These are phyloP conservation scores for Pollenia angustigena DNA, from an alignment of 2,888 invertebrate species.

Conservation along the genomic window DNA sequence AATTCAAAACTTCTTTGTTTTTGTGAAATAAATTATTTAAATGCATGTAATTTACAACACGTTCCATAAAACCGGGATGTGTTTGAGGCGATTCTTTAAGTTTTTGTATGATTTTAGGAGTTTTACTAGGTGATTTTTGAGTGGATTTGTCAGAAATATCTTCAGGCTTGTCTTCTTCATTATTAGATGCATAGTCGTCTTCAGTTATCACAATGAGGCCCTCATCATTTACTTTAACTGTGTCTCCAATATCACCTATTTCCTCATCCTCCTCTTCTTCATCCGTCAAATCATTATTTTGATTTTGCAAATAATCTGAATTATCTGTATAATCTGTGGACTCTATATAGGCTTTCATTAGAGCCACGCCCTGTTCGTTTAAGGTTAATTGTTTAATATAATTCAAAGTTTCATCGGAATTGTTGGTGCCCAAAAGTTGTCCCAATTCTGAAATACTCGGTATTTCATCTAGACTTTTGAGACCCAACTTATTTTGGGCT, in stretches of 20 bases:
- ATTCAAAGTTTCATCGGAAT: constrained; percentile 78
- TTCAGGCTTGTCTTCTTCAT: constrained; percentile 25
- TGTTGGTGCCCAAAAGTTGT: constrained; percentile 79
- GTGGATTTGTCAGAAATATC: background rate
- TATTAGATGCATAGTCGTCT: constrained; percentile 46
- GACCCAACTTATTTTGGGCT: constrained; percentile 78
- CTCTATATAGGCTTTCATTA: constrained; percentile 80
- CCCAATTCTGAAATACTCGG: constrained; percentile 79
- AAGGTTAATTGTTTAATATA: constrained; percentile 78
- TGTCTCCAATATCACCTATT: constrained; percentile 64
- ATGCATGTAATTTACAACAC: constrained; percentile 76
- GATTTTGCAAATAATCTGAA: constrained; percentile 34
- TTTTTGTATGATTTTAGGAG: constrained; percentile 63
- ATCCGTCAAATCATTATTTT: constrained; percentile 24
- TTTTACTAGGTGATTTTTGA: constrained; percentile 64
- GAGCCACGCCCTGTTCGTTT: constrained; percentile 78
- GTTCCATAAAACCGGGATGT: constrained; percentile 75
- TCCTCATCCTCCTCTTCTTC: background rate
- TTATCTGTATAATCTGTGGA: constrained; percentile 77
- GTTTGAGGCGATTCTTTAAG: constrained; percentile 33
- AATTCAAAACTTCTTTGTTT: background rate
- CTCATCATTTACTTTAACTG: constrained; percentile 59
- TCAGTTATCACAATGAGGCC: constrained; percentile 54
- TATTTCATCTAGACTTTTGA: constrained; percentile 77
- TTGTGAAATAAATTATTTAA: constrained; percentile 77